These are phyloP conservation scores for Polymixis flavicincta DNA, from an alignment of 2,888 invertebrate genomes.

Conservation along the genomic window DNA sequence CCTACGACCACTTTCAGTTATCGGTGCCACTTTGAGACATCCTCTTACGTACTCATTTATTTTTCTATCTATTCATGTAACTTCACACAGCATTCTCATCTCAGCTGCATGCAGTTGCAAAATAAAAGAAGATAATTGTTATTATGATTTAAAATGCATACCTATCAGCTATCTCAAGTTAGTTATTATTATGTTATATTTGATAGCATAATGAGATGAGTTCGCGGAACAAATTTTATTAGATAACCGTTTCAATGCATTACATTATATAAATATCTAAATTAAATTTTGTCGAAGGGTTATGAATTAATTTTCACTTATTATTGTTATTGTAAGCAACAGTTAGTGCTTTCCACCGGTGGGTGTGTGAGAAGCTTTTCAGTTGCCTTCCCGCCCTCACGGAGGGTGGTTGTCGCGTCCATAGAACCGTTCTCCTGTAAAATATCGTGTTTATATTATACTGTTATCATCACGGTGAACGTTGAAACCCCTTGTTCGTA, in stretches of 20 bases:
- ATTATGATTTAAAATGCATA: not conserved
- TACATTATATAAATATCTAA: not conserved
- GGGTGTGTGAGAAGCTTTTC: constrained; percentile 29
- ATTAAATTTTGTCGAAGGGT: not conserved
- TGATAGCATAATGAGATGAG: not conserved
- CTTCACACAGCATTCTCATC: too few relatives aligned
- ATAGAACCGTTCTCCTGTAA: not conserved
- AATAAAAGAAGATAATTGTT: not conserved
- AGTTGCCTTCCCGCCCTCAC: constrained; percentile 66
- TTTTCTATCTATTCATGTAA: too few relatives aligned
- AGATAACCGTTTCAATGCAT: not conserved
- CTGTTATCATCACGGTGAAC: not conserved
- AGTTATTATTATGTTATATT: not conserved
- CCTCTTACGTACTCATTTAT: too few relatives aligned
- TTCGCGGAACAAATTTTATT: not conserved
- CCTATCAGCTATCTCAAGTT: not conserved
- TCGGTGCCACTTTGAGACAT: too few relatives aligned
- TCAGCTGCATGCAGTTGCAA: too few relatives aligned
- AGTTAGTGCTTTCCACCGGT: constrained; percentile 26
- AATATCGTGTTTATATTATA: constrained; percentile 27
- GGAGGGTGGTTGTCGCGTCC: constrained; percentile 61
- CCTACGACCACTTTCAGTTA: too few relatives aligned
- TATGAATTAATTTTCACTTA: constrained; percentile 22
- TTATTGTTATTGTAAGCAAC: constrained; percentile 25
- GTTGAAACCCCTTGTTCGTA: not conserved